Percentiles rank a stretch among this genome's conserved stretches.
These are phyloP conservation scores for Uropsilus gracilis DNA, from an alignment of 2,113 vertebrate genomes.

Conservation along the genomic window DNA sequence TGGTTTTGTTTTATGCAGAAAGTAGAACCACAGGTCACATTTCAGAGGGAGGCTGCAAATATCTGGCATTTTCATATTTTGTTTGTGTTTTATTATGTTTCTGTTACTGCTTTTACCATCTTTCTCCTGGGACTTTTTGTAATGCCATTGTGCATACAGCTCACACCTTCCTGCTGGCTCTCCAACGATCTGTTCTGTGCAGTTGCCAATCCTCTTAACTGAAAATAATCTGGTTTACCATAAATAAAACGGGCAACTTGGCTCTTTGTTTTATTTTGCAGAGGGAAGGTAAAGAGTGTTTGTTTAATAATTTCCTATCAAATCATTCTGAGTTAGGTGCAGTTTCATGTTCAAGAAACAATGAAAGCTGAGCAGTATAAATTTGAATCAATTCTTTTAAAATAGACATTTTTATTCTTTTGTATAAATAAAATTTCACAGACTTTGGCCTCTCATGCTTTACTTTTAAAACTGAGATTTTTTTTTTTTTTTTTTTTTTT, in stretches of 20 bases:
- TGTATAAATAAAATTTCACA: conserved; percentile 84
- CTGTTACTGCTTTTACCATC: conserved; percentile 60
- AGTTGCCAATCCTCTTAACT: conserved; percentile 60
- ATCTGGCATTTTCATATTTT: conserved; percentile 64
- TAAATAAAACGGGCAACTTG: conserved; percentile 62
- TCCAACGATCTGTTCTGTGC: conserved; percentile 61
- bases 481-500: conserved; percentile 42
- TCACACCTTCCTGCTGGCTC: conserved; percentile 54
- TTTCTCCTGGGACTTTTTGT: conserved; percentile 70
- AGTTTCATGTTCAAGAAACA: conserved; percentile 61
- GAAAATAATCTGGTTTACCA: conserved; percentile 44
- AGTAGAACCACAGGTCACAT: conserved; percentile 56
- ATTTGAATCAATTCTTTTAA: conserved; percentile 78
- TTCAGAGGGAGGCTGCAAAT: conserved; percentile 76
- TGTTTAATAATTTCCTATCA: conserved; percentile 64
- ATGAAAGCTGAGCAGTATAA: conserved; percentile 64
- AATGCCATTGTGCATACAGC: conserved; percentile 59
- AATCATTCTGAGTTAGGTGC: conserved; percentile 39
- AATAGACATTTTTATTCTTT: conserved; percentile 81
- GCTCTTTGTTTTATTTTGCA: conserved; percentile 40
- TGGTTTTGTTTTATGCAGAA: conserved; percentile 70
- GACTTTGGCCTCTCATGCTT: conserved; percentile 69
- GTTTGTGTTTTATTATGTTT: conserved; percentile 74
- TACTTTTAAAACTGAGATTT: conserved; percentile 50
- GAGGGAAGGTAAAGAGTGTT: conserved; percentile 51